Evolutionary conservation across 2,113 vertebrate genomes (phyloP).

Genomic region (Nothobranchius furzeri): DNA sequence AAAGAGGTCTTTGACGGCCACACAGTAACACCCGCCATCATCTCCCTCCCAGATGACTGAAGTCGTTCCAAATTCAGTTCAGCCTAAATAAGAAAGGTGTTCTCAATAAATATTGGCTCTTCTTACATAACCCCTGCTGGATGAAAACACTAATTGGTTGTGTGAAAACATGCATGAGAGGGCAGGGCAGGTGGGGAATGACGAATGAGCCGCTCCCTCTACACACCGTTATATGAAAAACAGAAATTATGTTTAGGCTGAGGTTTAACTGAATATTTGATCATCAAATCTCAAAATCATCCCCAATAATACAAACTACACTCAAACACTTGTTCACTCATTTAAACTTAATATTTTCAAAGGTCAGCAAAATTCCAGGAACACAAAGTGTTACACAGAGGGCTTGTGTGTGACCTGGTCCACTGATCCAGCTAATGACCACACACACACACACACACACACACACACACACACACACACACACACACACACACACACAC

Average conservation of each 20-base stretch:
- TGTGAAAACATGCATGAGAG: conserved; percentile 61
- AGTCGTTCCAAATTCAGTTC: conserved; percentile 52
- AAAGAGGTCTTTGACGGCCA: conserved; percentile 68
- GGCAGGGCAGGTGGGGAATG: conserved; percentile 27
- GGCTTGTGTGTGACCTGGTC: conserved; percentile 29
- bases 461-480: conserved; percentile 5
- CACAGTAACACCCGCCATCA: conserved; percentile 42
- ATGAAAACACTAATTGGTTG: conserved; percentile 73
- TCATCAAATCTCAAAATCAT: neutral
- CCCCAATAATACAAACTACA: no score
- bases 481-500: neutral
- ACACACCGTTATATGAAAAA: conserved; percentile 44
- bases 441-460: conserved; percentile 11
- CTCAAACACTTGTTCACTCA: no score
- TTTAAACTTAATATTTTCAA: no score
- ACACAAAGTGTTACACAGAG: conserved; percentile 17
- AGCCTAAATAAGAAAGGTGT: conserved; percentile 65
- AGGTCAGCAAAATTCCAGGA: conserved; percentile 4
- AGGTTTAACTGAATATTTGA: conserved; percentile 10
- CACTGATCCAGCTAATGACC: neutral
- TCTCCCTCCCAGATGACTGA: conserved; percentile 44
- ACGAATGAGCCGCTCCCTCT: conserved; percentile 28
- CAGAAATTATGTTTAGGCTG: neutral
- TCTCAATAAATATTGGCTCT: conserved; percentile 77
- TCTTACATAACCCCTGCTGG: conserved; percentile 70